Percentiles rank a stretch among this genome's conserved stretches.
Evolutionary conservation across 2,888 invertebrate species (phyloP).

Genomic region (Hypomecis punctinalis): DNA sequence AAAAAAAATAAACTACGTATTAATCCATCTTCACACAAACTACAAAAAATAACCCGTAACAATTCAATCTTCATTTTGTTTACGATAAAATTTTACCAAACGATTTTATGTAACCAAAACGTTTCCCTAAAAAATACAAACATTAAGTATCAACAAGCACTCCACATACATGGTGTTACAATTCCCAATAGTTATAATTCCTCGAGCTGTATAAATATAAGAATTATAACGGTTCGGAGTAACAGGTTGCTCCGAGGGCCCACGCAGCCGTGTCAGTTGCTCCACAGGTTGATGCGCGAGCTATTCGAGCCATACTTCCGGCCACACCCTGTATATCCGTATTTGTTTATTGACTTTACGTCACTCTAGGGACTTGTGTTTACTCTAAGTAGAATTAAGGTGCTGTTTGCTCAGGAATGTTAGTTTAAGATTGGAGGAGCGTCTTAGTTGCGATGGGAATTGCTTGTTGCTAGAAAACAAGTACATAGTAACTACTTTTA

Average conservation of each 20-base stretch:
- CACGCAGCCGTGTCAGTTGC: constrained; percentile 32
- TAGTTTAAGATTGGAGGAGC: too few species aligned
- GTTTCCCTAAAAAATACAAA: neutral
- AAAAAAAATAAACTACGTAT: neutral
- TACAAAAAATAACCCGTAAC: too few species aligned
- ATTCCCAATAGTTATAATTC: neutral
- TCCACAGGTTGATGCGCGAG: constrained; percentile 46
- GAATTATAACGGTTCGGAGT: constrained; percentile 24
- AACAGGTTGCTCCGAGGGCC: constrained; percentile 43
- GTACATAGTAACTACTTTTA: neutral
- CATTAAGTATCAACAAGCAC: neutral
- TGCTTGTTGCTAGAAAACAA: neutral
- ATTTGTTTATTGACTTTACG: constrained; percentile 29
- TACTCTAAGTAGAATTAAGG: constrained; percentile 3
- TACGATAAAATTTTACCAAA: too few species aligned
- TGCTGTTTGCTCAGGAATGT: neutral
- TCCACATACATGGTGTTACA: constrained; percentile 8
- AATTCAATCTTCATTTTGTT: too few species aligned
- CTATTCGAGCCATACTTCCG: constrained; percentile 26
- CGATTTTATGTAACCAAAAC: too few species aligned
- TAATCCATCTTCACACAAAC: neutral
- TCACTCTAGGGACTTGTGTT: constrained; percentile 16
- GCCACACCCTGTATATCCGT: constrained; percentile 41
- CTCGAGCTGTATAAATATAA: neutral
- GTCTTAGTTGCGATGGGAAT: neutral